Percentiles rank a stretch among this genome's conserved stretches.
Conservation (phyloP, 2,113 vertebrate species). For the Columba janthina region DNA sequence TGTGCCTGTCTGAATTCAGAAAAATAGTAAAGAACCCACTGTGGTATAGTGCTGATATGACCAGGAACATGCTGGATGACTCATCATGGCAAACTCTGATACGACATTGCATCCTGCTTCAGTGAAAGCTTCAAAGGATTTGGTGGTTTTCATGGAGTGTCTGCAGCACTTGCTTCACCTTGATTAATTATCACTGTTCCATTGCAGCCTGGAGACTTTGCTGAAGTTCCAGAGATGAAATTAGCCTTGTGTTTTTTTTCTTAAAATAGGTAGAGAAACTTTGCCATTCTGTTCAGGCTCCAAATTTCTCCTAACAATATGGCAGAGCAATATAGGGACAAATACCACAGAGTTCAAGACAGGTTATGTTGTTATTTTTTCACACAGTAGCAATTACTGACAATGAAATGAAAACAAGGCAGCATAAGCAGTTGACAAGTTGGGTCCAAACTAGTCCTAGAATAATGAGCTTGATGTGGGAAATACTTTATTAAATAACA, state of each 20-base stretch:
- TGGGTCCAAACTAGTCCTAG: background rate
- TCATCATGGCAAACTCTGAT: background rate
- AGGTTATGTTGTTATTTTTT: background rate
- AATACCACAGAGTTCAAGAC: background rate
- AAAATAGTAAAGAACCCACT: background rate
- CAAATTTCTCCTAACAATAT: background rate
- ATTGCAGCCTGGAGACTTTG: background rate
- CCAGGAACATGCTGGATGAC: background rate
- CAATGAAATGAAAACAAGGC: background rate
- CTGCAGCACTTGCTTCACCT: rapidly evolving
- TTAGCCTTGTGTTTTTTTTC: background rate
- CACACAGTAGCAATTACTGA: background rate
- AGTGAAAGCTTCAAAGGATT: background rate
- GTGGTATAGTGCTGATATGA: rapidly evolving
- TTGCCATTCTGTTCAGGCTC: background rate
- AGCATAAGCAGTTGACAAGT: background rate
- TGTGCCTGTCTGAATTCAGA: background rate
- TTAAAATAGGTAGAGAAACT: background rate
- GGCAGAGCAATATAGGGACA: background rate
- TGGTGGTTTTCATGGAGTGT: background rate
- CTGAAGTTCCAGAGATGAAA: background rate
- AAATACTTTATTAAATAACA: background rate
- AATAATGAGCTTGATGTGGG: background rate
- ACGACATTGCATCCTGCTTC: background rate
- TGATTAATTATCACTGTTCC: background rate